These are phyloP conservation scores for Oceanodroma tethys DNA, from an alignment of 2,113 vertebrate species.

Conservation along the genomic window DNA sequence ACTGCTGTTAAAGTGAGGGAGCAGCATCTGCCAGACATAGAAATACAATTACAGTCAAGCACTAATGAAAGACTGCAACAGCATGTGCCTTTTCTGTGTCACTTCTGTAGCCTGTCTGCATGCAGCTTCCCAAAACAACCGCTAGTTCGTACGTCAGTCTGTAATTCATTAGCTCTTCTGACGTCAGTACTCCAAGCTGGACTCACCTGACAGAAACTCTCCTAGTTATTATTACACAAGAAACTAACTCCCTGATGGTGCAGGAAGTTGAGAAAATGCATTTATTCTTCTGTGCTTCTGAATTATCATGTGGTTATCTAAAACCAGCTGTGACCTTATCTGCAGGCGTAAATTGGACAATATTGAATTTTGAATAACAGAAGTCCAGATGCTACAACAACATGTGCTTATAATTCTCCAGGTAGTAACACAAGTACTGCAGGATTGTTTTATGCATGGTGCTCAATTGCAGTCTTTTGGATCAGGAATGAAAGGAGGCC, in stretches of 20 bases:
- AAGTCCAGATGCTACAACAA: background rate
- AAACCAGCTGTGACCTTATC: background rate
- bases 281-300: background rate
- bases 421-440: background rate
- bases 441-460: background rate
- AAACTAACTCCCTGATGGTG: background rate
- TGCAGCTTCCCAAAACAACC: background rate
- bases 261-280: background rate
- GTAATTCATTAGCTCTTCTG: background rate
- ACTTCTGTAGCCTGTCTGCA: background rate
- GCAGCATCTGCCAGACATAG: conserved; percentile 48
- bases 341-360: background rate
- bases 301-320: background rate
- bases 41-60: conserved; percentile 38
- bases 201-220: background rate
- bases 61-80: conserved; percentile 36
- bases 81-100: conserved; percentile 33
- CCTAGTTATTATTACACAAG: background rate
- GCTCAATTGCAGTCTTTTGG: background rate
- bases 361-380: background rate
- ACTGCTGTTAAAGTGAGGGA: conserved; percentile 1
- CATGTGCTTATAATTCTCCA: background rate
- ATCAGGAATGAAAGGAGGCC: background rate
- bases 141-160: background rate
- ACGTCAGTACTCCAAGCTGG: background rate